phyloP scores from a whole-genome alignment of 2,797 vertebrate species.

The Todus mexicanus region DNA sequence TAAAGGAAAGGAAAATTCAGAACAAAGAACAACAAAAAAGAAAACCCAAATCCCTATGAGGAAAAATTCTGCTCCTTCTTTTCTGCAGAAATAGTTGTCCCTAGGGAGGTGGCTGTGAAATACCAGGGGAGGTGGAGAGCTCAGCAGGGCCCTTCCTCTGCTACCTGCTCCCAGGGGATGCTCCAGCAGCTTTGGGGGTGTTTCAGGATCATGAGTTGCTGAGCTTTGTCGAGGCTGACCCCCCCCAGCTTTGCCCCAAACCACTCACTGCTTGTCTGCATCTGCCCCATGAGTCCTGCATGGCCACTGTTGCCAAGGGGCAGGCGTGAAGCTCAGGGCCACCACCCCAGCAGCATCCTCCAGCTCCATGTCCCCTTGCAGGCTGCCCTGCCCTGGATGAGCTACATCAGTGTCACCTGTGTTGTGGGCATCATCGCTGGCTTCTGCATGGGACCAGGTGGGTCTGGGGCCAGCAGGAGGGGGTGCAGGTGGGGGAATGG shows the following conservation, averaged over 20 bases:
- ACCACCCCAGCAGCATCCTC: neutral
- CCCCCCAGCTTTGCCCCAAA: neutral
- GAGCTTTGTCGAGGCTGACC: neutral
- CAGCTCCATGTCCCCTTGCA: slow-evolving; percentile 8
- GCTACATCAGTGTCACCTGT: slow-evolving; percentile 81
- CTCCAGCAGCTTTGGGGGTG: accelerated
- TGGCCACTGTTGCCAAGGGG: neutral
- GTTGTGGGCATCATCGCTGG: slow-evolving; percentile 89
- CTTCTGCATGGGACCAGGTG: slow-evolving; percentile 93
- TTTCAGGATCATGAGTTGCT: neutral
- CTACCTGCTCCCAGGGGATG: neutral
- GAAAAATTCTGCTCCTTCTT: neutral
- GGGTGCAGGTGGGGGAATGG: accelerated
- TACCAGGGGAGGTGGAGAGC: neutral
- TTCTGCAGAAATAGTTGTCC: neutral
- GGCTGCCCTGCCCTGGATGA: slow-evolving; percentile 79
- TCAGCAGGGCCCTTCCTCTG: neutral
- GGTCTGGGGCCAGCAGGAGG: neutral
- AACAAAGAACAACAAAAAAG: neutral
- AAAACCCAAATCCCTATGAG: neutral
- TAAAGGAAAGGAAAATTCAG: neutral
- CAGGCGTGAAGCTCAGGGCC: accelerated
- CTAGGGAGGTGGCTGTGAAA: neutral
- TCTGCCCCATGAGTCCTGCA: neutral
- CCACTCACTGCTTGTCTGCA: neutral